Conservation (phyloP, 2,113 vertebrate species). For the Neodon shergylaensis region DNA sequence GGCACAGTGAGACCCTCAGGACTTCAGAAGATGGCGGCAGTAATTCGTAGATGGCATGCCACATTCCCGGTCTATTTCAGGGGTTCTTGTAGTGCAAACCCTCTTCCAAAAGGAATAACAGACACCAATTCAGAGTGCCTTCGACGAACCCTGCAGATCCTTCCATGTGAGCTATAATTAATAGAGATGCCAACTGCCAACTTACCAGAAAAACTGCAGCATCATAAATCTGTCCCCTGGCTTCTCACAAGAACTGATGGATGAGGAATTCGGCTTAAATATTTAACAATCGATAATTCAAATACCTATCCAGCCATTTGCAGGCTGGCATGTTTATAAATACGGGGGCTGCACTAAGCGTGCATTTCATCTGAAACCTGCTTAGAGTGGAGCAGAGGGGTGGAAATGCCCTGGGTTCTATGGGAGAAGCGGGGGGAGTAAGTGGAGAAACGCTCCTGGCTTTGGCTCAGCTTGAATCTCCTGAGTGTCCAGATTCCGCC, state of each 20-base stretch:
- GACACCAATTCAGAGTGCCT: slow-evolving; percentile 79
- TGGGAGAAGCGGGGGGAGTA: background rate
- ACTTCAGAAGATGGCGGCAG: background rate
- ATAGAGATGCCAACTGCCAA: slow-evolving; percentile 88
- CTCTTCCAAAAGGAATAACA: slow-evolving; percentile 82
- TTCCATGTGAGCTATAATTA: slow-evolving; percentile 85
- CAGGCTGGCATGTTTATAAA: slow-evolving; percentile 88
- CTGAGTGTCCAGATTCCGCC: background rate
- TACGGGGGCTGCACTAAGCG: slow-evolving; percentile 78
- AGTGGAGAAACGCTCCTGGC: background rate
- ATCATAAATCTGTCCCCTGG: slow-evolving; percentile 86
- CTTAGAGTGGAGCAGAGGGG: slow-evolving; percentile 26
- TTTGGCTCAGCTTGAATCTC: background rate
- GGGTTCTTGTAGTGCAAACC: slow-evolving; percentile 73
- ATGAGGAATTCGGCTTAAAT: slow-evolving; percentile 88
- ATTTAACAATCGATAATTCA: slow-evolving; percentile 90
- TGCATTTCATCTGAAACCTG: slow-evolving; percentile 74
- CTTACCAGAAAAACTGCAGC: slow-evolving; percentile 86
- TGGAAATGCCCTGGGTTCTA: background rate
- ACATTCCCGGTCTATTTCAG: background rate
- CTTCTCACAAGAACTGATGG: slow-evolving; percentile 85
- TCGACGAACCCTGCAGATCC: slow-evolving; percentile 71
- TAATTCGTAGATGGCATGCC: background rate
- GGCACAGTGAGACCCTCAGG: background rate
- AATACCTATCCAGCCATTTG: slow-evolving; percentile 86